phyloP scores from a whole-genome alignment of 2,113 vertebrate species.

The Dromas ardeola region DNA sequence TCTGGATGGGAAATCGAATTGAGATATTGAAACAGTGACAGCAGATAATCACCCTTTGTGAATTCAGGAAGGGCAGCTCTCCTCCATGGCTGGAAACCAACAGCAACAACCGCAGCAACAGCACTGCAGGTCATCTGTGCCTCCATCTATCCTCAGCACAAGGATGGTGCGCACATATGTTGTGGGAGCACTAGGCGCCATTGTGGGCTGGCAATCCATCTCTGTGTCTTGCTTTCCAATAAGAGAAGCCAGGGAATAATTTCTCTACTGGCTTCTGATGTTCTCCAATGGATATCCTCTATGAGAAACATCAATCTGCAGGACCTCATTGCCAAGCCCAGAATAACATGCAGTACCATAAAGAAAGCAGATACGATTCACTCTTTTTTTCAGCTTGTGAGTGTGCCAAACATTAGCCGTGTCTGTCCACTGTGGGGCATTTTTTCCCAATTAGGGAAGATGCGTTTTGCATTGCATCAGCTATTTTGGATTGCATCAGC shows the following conservation, averaged over 20 bases:
- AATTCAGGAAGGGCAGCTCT: conserved; percentile 33
- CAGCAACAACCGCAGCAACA: background rate
- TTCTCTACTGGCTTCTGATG: conserved; percentile 21
- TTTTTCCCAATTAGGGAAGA: background rate
- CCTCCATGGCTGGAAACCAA: conserved; percentile 21
- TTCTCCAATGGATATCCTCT: background rate
- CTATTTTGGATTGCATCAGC: background rate
- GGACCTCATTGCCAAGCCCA: background rate
- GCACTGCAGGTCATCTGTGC: conserved; percentile 18
- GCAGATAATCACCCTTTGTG: conserved; percentile 59
- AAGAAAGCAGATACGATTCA: background rate
- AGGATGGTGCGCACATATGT: background rate
- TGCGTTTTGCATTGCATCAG: background rate
- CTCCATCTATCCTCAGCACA: background rate
- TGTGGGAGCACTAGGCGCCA: background rate
- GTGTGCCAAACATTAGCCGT: background rate
- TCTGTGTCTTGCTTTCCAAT: background rate
- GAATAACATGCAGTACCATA: background rate
- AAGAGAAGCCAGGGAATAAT: conserved; percentile 8
- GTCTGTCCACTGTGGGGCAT: background rate
- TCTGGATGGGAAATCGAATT: conserved; percentile 49
- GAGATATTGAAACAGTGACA: conserved; percentile 70
- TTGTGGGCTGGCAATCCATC: background rate
- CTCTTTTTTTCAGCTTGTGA: background rate
- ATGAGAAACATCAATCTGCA: background rate